phyloP scores from a whole-genome alignment of 2,888 invertebrate genomes.

The Macrostomum cliftonense region DNA sequence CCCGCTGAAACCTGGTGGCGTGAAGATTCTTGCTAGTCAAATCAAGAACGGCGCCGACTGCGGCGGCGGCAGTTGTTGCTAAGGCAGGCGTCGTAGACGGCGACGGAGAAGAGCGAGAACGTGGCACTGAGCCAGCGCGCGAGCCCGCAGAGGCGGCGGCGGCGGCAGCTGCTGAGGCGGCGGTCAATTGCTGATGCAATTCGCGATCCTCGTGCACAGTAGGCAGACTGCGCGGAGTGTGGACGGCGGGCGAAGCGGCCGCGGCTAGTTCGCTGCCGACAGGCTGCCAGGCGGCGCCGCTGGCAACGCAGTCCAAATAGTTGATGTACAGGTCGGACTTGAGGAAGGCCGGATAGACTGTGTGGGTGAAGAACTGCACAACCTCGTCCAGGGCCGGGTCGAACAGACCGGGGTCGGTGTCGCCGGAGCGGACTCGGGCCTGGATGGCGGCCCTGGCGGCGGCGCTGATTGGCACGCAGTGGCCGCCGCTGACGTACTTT shows the following conservation, averaged over 20 bases:
- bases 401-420: conserved; percentile 58
- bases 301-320: conserved; percentile 20
- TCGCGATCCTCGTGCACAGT: conserved; percentile 71
- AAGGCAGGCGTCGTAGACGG: no score
- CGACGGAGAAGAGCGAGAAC: neutral
- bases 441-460: conserved; percentile 2
- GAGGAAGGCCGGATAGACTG: conserved; percentile 75
- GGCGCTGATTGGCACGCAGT: conserved; percentile 45
- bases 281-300: neutral
- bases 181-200: conserved; percentile 29
- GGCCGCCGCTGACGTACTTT: conserved; percentile 45
- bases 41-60: neutral
- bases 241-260: conserved; percentile 27
- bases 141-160: neutral
- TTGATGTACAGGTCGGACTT: conserved; percentile 70
- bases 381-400: conserved; percentile 64
- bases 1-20: no score
- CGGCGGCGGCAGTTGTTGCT: neutral
- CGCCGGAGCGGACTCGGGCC: conserved; percentile 23
- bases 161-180: neutral
- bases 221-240: conserved; percentile 45
- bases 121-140: neutral
- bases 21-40: no score
- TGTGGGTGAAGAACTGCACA: conserved; percentile 61
- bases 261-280: no score